Conservation (phyloP, 35 echinoderm and acorn worm genomes). For the Anneissia japonica region DNA sequence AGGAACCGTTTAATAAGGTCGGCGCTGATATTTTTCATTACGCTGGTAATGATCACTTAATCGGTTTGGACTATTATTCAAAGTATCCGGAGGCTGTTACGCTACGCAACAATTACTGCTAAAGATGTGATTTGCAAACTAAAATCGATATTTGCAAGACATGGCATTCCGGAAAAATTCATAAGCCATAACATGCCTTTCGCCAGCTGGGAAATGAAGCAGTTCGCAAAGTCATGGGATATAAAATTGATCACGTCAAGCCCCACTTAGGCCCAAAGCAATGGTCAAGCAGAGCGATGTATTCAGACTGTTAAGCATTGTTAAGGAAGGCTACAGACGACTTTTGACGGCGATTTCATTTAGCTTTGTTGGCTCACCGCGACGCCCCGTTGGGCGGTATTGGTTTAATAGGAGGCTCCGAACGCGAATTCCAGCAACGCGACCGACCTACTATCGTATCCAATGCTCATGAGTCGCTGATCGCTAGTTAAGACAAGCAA, state of each 20-base stretch:
- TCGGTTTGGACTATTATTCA: conserved; percentile 22
- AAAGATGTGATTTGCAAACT: conserved; percentile 25
- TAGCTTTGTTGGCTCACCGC: too few species aligned
- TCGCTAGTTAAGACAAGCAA: too few species aligned
- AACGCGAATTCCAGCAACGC: too few species aligned
- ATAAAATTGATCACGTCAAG: conserved; percentile 46
- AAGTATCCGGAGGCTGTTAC: conserved; percentile 4
- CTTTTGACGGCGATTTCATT: too few species aligned
- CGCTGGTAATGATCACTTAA: not conserved
- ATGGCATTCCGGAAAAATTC: conserved; percentile 53
- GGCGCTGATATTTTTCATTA: conserved; percentile 27
- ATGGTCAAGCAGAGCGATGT: conserved; percentile 43
- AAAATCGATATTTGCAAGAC: conserved; percentile 36
- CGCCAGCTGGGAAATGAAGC: conserved; percentile 16
- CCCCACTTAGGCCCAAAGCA: conserved; percentile 48
- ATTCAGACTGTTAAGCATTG: conserved; percentile 30
- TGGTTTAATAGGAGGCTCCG: too few species aligned
- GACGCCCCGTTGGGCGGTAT: too few species aligned
- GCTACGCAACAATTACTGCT: conserved; percentile 12
- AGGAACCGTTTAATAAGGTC: conserved; percentile 17
- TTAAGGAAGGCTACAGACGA: too few species aligned
- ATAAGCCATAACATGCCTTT: conserved; percentile 63
- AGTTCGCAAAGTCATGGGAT: conserved; percentile 18
- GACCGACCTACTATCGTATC: too few species aligned
- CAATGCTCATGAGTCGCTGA: too few species aligned